phyloP scores from a whole-genome alignment of 1,140 invertebrate species.

The Drosophila bocki region DNA sequence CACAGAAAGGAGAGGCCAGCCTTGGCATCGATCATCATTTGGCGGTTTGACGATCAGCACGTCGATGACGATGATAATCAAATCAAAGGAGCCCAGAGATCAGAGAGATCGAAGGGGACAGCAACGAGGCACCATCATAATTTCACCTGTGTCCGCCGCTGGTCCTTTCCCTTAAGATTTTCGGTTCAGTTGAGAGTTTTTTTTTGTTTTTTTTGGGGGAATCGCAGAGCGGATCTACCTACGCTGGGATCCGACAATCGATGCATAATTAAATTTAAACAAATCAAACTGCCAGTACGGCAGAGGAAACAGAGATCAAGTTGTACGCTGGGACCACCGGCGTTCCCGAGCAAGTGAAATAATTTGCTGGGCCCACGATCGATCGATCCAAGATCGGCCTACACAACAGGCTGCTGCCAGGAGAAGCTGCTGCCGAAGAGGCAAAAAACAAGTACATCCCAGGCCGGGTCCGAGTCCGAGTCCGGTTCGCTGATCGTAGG shows the following conservation, averaged over 20 bases:
- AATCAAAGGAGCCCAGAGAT: constrained; percentile 60
- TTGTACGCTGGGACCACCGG: constrained; percentile 78
- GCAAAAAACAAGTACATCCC: constrained; percentile 57
- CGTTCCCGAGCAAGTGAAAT: constrained; percentile 69
- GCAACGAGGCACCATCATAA: constrained; percentile 59
- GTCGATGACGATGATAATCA: constrained; percentile 74
- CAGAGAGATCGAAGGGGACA: constrained; percentile 27
- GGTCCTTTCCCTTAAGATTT: constrained; percentile 18
- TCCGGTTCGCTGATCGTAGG: constrained; percentile 31
- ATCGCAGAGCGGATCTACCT: constrained; percentile 42
- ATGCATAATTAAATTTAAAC: constrained; percentile 84
- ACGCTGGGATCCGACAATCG: constrained; percentile 66
- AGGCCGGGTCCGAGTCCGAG: background rate
- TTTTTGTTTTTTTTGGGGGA: constrained; percentile 11
- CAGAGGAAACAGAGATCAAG: constrained; percentile 83
- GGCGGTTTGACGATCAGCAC: constrained; percentile 69
- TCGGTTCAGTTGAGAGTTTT: background rate
- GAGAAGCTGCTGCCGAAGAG: constrained; percentile 9
- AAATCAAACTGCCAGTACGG: constrained; percentile 79
- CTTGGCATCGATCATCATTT: constrained; percentile 80
- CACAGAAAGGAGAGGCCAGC: constrained; percentile 3
- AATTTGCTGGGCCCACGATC: constrained; percentile 67
- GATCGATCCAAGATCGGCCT: constrained; percentile 47
- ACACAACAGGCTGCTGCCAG: constrained; percentile 45
- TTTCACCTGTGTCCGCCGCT: constrained; percentile 52